Conservation (phyloP, 2,113 vertebrate species). For the Poecile atricapillus region DNA sequence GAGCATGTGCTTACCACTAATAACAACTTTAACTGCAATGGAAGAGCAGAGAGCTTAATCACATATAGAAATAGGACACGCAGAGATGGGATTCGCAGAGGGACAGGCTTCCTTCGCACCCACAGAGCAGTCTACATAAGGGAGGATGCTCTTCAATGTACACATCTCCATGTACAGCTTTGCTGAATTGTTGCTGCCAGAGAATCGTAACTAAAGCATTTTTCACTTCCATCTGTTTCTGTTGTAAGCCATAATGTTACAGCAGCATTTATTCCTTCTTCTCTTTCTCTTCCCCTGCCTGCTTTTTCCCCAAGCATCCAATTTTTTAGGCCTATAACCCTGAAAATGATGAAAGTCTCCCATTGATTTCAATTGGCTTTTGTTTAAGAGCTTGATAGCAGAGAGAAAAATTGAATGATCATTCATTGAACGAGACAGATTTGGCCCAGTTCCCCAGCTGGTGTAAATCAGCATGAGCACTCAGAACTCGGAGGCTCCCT, state of each 20-base stretch:
- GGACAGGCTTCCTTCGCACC: neutral
- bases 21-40: neutral
- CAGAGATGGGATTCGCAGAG: neutral
- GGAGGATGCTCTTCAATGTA: neutral
- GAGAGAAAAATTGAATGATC: slow-evolving; percentile 55
- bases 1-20: slow-evolving; percentile 4
- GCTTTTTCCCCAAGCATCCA: slow-evolving; percentile 11
- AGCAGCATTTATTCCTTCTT: slow-evolving; percentile 22
- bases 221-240: slow-evolving; percentile 26
- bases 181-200: neutral
- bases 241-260: slow-evolving; percentile 14
- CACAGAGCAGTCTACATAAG: neutral
- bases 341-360: slow-evolving; percentile 44
- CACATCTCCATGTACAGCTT: neutral
- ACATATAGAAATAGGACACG: slow-evolving; percentile 9
- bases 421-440: slow-evolving; percentile 26
- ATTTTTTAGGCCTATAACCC: slow-evolving; percentile 54
- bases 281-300: neutral
- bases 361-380: slow-evolving; percentile 57
- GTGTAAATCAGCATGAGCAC: slow-evolving; percentile 6
- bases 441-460: slow-evolving; percentile 25
- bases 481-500: neutral
- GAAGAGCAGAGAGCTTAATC: slow-evolving; percentile 26
- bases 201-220: slow-evolving; percentile 39
- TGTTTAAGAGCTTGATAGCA: slow-evolving; percentile 49